A percentile compares a stretch with the other conserved stretches of the same genome.
Conservation (phyloP, 2,113 vertebrate genomes). For the Balaenoptera acutorostrata region DNA sequence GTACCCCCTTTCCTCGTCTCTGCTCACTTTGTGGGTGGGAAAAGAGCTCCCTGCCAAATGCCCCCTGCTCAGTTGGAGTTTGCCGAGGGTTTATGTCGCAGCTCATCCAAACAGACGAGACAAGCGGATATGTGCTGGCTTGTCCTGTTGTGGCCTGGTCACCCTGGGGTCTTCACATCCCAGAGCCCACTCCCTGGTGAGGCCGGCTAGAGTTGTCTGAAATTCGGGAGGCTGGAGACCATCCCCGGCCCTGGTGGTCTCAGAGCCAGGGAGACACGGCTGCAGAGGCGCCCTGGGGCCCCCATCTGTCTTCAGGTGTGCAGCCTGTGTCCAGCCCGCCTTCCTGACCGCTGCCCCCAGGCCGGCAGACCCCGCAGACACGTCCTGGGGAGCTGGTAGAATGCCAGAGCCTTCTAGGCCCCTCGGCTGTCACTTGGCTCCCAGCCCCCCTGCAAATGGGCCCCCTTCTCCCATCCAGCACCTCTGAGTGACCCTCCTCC, state of each 20-base stretch:
- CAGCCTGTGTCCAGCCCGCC: fast-evolving
- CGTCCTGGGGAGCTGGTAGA: no score
- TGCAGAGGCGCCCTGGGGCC: no score
- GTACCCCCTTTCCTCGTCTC: neutral
- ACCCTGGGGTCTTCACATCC: neutral
- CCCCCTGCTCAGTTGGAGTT: neutral
- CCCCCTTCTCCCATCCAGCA: fast-evolving
- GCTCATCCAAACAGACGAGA: neutral
- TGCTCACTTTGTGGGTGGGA: neutral
- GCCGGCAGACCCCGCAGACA: no score
- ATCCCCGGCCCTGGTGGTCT: fast-evolving
- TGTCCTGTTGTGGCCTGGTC: fast-evolving
- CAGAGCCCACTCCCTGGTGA: neutral
- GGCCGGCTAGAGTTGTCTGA: fast-evolving
- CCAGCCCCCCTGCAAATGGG: fast-evolving
- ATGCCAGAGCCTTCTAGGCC: neutral
- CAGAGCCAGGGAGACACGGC: neutral
- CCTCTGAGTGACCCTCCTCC: neutral
- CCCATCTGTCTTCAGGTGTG: fast-evolving
- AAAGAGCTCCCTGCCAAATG: neutral
- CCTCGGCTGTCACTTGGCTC: fast-evolving
- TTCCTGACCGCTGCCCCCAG: neutral
- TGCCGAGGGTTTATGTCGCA: neutral
- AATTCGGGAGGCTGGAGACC: fast-evolving
- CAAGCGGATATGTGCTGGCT: neutral